These are phyloP conservation scores for Megalops atlanticus DNA, from an alignment of 2,113 vertebrate genomes.

Conservation along the genomic window DNA sequence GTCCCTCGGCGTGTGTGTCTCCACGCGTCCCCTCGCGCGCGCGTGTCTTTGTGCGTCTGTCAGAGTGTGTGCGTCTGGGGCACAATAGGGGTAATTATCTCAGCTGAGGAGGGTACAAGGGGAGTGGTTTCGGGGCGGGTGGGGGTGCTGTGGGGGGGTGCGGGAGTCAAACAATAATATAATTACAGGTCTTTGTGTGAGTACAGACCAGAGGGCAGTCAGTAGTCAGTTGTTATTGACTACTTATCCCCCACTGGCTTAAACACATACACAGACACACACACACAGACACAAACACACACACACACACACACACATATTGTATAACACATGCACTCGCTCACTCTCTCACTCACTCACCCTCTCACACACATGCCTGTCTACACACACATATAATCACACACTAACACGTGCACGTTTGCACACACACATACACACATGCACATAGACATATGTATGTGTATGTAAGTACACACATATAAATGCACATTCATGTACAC, in stretches of 20 bases:
- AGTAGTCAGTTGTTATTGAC: slow-evolving; percentile 77
- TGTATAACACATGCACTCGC: not conserved
- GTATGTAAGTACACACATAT: not conserved
- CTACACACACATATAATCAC: too few relatives aligned
- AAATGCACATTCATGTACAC: not conserved
- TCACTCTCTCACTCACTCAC: not conserved
- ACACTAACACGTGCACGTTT: too few relatives aligned
- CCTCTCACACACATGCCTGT: not conserved
- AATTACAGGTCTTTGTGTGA: slow-evolving; percentile 77
- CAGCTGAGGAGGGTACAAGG: slow-evolving; percentile 64
- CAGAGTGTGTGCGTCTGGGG: slow-evolving; percentile 32
- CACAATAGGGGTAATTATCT: slow-evolving; percentile 79
- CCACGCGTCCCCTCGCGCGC: not conserved
- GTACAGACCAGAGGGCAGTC: slow-evolving; percentile 69
- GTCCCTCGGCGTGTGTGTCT: not conserved
- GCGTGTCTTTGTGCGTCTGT: slow-evolving; percentile 18
- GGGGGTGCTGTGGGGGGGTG: slow-evolving; percentile 45
- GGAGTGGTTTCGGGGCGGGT: slow-evolving; percentile 59
- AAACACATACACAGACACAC: slow-evolving; percentile 37
- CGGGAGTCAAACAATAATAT: slow-evolving; percentile 76
- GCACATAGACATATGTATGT: not conserved
- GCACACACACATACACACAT: not conserved
- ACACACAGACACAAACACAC: not conserved
- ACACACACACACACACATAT: slow-evolving; percentile 46
- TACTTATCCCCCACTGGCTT: slow-evolving; percentile 61